These are phyloP conservation scores for Plemyria rubiginata DNA, from an alignment of 2,888 invertebrate species.

Conservation along the genomic window DNA sequence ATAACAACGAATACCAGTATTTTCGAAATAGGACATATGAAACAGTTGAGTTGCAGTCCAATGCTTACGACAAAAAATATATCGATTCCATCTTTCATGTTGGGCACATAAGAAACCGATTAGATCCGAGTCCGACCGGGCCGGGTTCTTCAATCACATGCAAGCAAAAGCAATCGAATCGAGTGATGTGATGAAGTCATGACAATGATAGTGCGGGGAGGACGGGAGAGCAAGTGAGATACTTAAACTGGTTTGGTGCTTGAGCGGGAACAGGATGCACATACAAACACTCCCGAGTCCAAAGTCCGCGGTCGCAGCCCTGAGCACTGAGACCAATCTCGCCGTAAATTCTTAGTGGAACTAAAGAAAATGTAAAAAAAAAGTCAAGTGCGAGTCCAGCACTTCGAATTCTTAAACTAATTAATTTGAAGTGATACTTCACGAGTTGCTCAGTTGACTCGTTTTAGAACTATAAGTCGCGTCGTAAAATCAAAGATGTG, in stretches of 20 bases:
- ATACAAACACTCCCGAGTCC: conserved; percentile 70
- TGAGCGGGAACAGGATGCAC: conserved; percentile 66
- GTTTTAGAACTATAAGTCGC: too few species aligned
- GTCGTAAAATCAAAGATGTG: too few species aligned
- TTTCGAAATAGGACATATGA: too few species aligned
- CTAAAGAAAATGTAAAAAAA: conserved; percentile 18
- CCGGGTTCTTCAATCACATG: conserved; percentile 57
- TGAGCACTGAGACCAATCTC: conserved; percentile 41
- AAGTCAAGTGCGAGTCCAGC: conserved; percentile 6
- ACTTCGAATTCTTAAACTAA: background rate
- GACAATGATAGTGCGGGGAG: conserved; percentile 61
- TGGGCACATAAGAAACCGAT: conserved; percentile 27
- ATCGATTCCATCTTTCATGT: conserved; percentile 15
- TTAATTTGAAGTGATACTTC: background rate
- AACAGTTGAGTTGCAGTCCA: background rate
- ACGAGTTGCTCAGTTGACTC: too few species aligned
- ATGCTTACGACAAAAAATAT: background rate
- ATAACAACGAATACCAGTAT: too few species aligned
- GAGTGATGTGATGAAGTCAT: conserved; percentile 64
- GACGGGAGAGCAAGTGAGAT: conserved; percentile 52
- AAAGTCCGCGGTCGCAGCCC: conserved; percentile 67
- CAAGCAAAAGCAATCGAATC: conserved; percentile 49
- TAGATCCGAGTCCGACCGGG: conserved; percentile 24
- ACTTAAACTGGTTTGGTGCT: conserved; percentile 36
- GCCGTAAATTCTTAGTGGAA: conserved; percentile 15